Conservation (phyloP, 1,140 invertebrate species). For the Gerris buenoi region DNA sequence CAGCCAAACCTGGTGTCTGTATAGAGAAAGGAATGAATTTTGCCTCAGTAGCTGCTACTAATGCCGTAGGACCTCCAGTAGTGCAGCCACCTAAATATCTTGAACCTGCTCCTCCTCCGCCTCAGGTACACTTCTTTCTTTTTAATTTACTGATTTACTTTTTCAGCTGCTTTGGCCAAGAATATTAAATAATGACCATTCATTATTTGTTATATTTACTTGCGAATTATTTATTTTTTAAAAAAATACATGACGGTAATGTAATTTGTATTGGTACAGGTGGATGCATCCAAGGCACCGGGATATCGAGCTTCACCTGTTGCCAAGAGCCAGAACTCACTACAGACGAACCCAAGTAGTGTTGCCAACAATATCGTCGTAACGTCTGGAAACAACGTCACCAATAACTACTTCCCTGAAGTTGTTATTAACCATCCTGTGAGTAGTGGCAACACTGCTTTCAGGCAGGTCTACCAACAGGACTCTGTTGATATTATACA, state of each 20-base stretch:
- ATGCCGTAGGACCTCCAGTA: slow-evolving; percentile 31
- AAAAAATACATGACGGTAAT: no score
- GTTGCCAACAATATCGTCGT: not conserved
- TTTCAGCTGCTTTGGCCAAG: not conserved
- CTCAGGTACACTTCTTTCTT: slow-evolving; percentile 31
- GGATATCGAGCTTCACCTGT: slow-evolving; percentile 59
- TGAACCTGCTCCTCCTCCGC: slow-evolving; percentile 39
- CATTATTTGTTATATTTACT: no score
- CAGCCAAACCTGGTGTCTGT: slow-evolving; percentile 1
- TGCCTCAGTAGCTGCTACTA: slow-evolving; percentile 51
- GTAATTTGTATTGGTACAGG: no score
- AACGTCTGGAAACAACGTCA: no score
- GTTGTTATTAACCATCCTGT: not conserved
- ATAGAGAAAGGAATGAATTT: slow-evolving; percentile 52
- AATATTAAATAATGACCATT: not conserved
- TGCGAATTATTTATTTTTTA: no score
- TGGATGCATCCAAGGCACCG: slow-evolving; percentile 64
- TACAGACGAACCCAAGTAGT: not conserved
- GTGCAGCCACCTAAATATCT: slow-evolving; percentile 25
- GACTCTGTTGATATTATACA: not conserved
- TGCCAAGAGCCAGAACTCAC: slow-evolving; percentile 30
- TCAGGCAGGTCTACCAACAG: not conserved
- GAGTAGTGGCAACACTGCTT: not conserved
- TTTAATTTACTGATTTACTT: slow-evolving; percentile 3
- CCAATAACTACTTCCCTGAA: not conserved